Base-by-base conservation (phyloP, 1,140 invertebrate species). In the Drosophila mauritiana region DNA sequence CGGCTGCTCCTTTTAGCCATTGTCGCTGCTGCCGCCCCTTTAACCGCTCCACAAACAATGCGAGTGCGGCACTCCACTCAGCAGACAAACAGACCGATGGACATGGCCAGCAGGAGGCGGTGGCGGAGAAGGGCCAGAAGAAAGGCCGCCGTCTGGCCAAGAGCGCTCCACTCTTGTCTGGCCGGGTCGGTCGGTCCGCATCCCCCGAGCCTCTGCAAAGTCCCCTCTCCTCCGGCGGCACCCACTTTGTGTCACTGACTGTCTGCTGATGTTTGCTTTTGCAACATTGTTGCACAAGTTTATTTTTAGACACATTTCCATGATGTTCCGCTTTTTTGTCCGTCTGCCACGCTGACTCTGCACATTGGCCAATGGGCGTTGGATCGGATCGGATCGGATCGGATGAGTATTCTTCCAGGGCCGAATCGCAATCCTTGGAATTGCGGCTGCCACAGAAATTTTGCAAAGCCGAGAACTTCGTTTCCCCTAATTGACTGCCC, bases 211-310 rank as follows among this genome's bases (percentile, higher is more conserved):
- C 43, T 31, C 17, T n/a, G 15, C 31, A 52, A 12, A 20, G 15
- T 11, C 7, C 54, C 53, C 22, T 17, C 42, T 45, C 4, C 25
- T 37, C 49, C 68, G 13, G 17, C 40, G 51, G 27, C 45, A 43
- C 40, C 64, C 57, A 74, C 69, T 72, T 46, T 76, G 43, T 73
- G 59, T 81, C 57, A 62, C 74, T 78, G 78, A 43, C 57, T 85
- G 82, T 69, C 75, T 78, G 67, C 80, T 82, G 80, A 88, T 85
- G 82, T 85, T 85, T 86, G 83, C 58, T 83, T 88, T 88, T 69
- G 83, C 83, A 88, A 86, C 75, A 83, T 88, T 88, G 83, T 86
- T 88, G 83, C 79, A 76, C 56, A 84, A 73, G 81, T 84, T 88
- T 86, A 83, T 88, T 86, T 86, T 86, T 83, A 88, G 79, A 56